Evolutionary conservation across 2,797 vertebrate species (phyloP).

Genomic region (Syndactyla subalaris): DNA sequence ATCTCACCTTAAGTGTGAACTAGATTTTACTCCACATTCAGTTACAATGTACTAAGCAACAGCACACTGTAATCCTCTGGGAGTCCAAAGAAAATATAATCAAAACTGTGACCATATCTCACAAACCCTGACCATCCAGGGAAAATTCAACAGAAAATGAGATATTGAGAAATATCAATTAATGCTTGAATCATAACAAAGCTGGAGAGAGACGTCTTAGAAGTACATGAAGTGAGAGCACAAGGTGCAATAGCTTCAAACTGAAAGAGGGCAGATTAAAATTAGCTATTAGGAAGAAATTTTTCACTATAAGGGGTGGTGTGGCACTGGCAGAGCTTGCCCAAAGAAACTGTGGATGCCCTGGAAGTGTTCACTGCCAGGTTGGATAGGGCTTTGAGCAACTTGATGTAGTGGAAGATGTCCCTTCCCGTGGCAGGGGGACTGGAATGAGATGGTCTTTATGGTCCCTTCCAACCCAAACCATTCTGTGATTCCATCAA

Average conservation of each 20-base stretch:
- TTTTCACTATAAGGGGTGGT: too few relatives aligned
- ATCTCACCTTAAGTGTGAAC: background rate
- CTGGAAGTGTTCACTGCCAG: background rate
- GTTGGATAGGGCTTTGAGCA: background rate
- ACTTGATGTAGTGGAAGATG: too few relatives aligned
- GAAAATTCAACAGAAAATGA: background rate
- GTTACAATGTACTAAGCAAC: background rate
- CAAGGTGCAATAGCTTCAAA: background rate
- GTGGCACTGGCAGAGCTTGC: background rate
- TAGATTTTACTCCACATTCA: background rate
- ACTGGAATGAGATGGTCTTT: background rate
- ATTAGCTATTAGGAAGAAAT: background rate
- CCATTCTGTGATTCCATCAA: background rate
- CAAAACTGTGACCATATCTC: background rate
- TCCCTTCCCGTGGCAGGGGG: background rate
- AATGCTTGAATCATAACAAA: background rate
- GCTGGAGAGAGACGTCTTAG: background rate
- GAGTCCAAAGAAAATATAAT: background rate
- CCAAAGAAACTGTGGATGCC: background rate
- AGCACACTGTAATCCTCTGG: background rate
- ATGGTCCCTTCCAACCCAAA: background rate
- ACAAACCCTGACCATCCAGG: background rate
- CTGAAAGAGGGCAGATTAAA: background rate
- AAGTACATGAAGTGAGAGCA: background rate
- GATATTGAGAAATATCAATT: background rate